Evolutionary conservation across 23 tunicate genomes (phyloP).

Genomic region (Phallusia fumigata): DNA sequence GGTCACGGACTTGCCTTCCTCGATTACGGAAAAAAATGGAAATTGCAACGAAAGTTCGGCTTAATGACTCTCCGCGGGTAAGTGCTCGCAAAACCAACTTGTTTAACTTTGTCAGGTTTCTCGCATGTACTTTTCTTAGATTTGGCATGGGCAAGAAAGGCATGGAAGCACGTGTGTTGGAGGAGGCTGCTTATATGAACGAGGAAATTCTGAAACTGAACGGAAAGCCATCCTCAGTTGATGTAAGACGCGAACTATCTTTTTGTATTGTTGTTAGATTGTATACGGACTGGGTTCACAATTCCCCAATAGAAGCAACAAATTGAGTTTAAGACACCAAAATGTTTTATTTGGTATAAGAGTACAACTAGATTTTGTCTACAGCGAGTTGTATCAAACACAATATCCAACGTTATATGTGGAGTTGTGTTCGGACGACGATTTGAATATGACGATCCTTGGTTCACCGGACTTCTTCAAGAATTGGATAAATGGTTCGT

Average conservation of each 20-base stretch:
- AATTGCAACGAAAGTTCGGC: conserved; percentile 3
- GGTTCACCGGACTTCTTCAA: conserved; percentile 35
- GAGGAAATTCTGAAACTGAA: neutral
- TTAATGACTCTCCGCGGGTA: neutral
- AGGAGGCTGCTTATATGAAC: neutral
- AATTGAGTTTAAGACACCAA: too few relatives aligned
- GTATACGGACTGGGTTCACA: too few relatives aligned
- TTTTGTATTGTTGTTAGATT: too few relatives aligned
- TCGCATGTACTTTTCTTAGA: neutral
- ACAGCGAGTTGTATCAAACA: conserved; percentile 14
- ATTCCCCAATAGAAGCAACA: too few relatives aligned
- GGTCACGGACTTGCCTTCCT: neutral
- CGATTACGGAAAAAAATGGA: neutral
- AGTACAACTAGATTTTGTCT: too few relatives aligned
- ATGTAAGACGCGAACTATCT: neutral
- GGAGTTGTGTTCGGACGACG: conserved; percentile 33
- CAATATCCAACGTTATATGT: conserved; percentile 56
- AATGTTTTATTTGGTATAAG: too few relatives aligned
- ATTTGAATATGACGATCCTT: conserved; percentile 50
- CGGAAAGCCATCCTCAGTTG: neutral
- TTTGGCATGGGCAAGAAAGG: neutral
- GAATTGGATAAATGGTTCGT: conserved; percentile 11
- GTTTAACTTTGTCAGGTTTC: neutral
- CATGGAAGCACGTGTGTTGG: neutral
- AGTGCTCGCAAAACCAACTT: neutral